These are phyloP conservation scores for Rhabdornis inornatus DNA, from an alignment of 2,113 vertebrate genomes.

Conservation along the genomic window DNA sequence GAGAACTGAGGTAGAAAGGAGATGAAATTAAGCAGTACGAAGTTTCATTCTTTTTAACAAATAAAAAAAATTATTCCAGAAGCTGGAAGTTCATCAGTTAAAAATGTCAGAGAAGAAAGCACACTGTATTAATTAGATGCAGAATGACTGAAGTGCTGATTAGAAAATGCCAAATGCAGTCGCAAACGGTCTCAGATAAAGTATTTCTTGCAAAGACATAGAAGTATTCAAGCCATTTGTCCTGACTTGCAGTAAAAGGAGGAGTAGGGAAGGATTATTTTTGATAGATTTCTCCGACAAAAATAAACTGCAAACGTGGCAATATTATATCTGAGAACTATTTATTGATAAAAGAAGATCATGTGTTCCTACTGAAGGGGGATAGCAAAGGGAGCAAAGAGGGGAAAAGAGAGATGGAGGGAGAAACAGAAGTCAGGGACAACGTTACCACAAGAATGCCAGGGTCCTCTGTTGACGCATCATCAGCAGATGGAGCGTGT, in stretches of 20 bases:
- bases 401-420: not conserved
- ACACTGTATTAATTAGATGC: not conserved
- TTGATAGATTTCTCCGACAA: fast-evolving
- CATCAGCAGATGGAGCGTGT: fast-evolving
- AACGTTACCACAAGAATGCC: too few species aligned
- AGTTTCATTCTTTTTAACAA: not conserved
- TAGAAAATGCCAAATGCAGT: not conserved
- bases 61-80: not conserved
- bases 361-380: not conserved
- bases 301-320: not conserved
- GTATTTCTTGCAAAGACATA: not conserved
- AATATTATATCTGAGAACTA: not conserved
- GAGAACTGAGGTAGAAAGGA: not conserved
- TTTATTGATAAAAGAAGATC: not conserved
- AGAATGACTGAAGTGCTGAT: not conserved
- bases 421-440: not conserved
- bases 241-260: not conserved
- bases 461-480: fast-evolving
- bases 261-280: not conserved
- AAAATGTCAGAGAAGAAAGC: not conserved
- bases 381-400: not conserved
- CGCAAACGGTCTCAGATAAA: not conserved
- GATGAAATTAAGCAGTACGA: not conserved
- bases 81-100: not conserved
- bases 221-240: not conserved